Conservation (phyloP, 2,113 vertebrate species). For the Bufo gargarizans region DNA sequence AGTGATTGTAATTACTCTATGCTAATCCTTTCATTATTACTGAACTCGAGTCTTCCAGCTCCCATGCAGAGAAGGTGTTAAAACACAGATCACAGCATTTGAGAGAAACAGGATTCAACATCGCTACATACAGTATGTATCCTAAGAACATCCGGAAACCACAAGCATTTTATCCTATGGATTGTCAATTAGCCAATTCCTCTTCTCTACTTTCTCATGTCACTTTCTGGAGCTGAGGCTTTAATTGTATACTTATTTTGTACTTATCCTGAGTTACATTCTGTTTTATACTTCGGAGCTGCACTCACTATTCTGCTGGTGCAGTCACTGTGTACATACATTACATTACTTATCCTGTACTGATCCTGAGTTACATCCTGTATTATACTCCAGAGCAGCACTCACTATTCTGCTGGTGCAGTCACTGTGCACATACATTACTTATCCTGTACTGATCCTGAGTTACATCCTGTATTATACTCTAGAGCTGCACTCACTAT, state of each 20-base stretch:
- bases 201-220: background rate
- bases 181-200: background rate
- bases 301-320: background rate
- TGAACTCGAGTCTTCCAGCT: background rate
- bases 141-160: background rate
- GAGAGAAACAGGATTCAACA: background rate
- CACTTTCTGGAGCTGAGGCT: background rate
- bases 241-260: background rate
- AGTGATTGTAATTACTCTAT: conserved; percentile 20
- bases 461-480: too few relatives aligned
- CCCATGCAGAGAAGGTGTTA: conserved; percentile 23
- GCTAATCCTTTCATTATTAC: conserved; percentile 50
- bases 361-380: too few relatives aligned
- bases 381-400: too few relatives aligned
- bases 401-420: too few relatives aligned
- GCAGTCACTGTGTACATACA: background rate
- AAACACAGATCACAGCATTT: background rate
- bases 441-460: too few relatives aligned
- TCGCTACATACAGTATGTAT: background rate
- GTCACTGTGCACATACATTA: too few relatives aligned
- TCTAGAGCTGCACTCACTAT: too few relatives aligned
- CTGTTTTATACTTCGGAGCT: background rate
- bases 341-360: too few relatives aligned
- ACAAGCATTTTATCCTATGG: background rate
- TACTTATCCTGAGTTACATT: background rate